Evolutionary conservation across 2,888 invertebrate species (phyloP), one percentile per base, ranked within the genome.

Genomic region (Ceraclea dissimilis): DNA sequence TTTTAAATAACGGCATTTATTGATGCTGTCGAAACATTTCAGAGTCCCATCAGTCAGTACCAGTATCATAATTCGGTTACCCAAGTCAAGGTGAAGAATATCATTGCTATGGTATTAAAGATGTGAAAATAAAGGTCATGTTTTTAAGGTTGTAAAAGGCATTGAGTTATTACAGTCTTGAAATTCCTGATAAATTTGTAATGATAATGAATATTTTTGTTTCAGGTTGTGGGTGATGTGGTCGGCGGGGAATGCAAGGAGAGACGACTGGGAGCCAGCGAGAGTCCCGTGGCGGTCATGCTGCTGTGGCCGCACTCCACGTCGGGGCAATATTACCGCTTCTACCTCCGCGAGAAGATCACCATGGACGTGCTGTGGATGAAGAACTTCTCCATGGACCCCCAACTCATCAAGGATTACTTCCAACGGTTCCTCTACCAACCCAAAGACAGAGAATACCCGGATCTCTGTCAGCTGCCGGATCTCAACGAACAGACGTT

Each of bases 401-500:
- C 93, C 49, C 93, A 95, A 75, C 82, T 93, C 61, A 90, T 95
- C 69, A 86, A 93, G 68, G 93, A 93, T 71, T 92, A 92, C 73
- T 95, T 92, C 73, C 87, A 90, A 71, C 81, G 90, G 64, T 92
- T 96, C 73, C 80, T 95, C 31, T 88, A 90, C 68, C 94, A 95
- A 72, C 93, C 94, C 17, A 86, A 90, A 69, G 92, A 93, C 73
- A 84, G 93, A 65, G 95, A 96, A 70, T 96, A 95, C 73, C 93
- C 95, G 6, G 96, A 97, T 73, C 79, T 97, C 65, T 96, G 96
- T 72, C 94, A 94, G 75, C 78, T 96, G 68, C 95, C 95, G 13
- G 94, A 95, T 75, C 81, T 97, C 62, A 96, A 95, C 69, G 96
- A 96, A 73, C 88, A 89, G 71, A 94, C 95, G 1, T 76, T 96